Base-by-base conservation (phyloP, 2,797 vertebrate species). In the Helicolenus hilgendorfi region DNA sequence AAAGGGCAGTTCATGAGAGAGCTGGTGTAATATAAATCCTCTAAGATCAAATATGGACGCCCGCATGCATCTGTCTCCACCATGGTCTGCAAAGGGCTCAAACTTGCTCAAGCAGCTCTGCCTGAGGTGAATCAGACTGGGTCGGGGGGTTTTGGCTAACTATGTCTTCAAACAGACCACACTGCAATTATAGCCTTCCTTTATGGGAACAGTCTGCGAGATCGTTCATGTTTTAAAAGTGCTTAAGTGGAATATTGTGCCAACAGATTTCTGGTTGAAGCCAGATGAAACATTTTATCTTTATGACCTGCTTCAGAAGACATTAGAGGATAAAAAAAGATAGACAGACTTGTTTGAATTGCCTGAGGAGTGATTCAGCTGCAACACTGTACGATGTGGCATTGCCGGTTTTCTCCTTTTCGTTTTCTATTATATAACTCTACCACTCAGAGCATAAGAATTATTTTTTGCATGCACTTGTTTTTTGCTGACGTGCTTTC, bases 141-240 rank as follows among this genome's bases (percentile, higher is more conserved):
- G 80, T 84, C 10, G 15, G 60, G 70, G 45, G 62, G 55, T 33
- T 62, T 68, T 41, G 53, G 71, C 53, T 59, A 79, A 87, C 55
- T 35, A 27, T 4, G 62, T 71, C 83, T 93, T 95, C 91, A 93
- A 93, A 93, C 84, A 89, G 67, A 89, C 87, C 84, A 69, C 72
- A 18, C 26, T 83, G 33, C 60, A 88, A 87, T 89, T 83, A 88
- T 20, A 78, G 27, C 49, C 83, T 45, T 78, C 31, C 35, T 85
- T 84, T 73, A 84, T 77, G 59, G 84, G 79, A 79, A 85, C 24
- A 63, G 59, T 63, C 77, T 84, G 79, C 35, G 13, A 11, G 64
- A 84, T 9, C 26, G 10, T 71, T 82, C 29, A 35, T 45, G 64
- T 68, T 87, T 75, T 71, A 53, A 75, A 87, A 35, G 22, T 45